A percentile compares a stretch with the other conserved stretches of the same genome.
phyloP scores from a whole-genome alignment of 2,888 invertebrate species.

The Acronicta aceris region DNA sequence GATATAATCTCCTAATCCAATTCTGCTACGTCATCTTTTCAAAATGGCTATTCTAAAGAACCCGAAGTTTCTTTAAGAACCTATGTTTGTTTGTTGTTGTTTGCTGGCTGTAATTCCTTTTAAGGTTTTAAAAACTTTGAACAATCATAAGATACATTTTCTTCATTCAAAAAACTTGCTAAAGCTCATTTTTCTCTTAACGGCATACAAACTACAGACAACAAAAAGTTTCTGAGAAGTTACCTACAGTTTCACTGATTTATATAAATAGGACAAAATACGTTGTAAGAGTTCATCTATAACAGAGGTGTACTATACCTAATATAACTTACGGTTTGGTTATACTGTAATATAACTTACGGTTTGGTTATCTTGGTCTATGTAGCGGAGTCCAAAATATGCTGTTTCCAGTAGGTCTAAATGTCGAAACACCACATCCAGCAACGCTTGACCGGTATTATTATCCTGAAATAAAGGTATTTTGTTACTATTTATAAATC shows the following conservation, averaged over 20 bases:
- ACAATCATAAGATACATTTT: background rate
- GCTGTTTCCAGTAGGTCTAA: conserved; percentile 98
- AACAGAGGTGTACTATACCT: no score
- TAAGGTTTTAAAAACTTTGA: conserved; percentile 1
- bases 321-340: conserved; percentile 90
- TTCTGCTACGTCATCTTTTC: conserved; percentile 37
- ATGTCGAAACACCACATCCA: conserved; percentile 97
- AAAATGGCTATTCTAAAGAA: conserved; percentile 31
- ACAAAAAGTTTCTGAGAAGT: background rate
- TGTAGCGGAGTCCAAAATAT: conserved; percentile 98
- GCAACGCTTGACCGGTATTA: conserved; percentile 95
- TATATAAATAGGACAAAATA: background rate
- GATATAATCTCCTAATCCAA: conserved; percentile 44
- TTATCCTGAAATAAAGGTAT: conserved; percentile 92
- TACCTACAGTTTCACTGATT: background rate
- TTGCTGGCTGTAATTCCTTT: conserved; percentile 4
- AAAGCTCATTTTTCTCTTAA: conserved; percentile 4
- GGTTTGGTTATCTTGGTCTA: conserved; percentile 98
- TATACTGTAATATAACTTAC: conserved; percentile 87
- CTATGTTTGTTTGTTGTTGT: conserved; percentile 15
- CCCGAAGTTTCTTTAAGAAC: conserved; percentile 23
- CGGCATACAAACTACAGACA: background rate
- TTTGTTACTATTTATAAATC: background rate
- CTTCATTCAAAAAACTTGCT: conserved; percentile 2
- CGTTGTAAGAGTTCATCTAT: no score